Base-by-base conservation (phyloP, 2,888 invertebrate genomes). In the Mystacides longicornis region DNA sequence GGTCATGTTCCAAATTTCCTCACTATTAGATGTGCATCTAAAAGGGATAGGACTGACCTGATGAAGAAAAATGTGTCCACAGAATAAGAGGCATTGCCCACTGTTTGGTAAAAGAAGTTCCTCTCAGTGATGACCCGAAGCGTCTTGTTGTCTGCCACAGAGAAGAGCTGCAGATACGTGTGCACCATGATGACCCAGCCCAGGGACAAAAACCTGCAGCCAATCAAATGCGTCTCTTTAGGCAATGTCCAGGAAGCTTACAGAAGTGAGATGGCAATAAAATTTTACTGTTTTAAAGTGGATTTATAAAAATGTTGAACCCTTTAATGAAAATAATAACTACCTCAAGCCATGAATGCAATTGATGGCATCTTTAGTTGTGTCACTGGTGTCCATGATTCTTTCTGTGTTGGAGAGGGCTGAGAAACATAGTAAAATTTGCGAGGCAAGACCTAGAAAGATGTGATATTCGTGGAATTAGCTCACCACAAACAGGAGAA, bases 31-130 rank as follows among this genome's bases (percentile, higher is more conserved):
- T n/a, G n/a, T n/a, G n/a, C n/a, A n/a, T n/a, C n/a, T n/a, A n/a
- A n/a, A n/a, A n/a, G n/a, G n/a, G n/a, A n/a, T n/a, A n/a, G n/a
- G n/a, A n/a, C n/a, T n/a, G 64, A 89, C 86, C 89, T 89, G 62
- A 91, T 88, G 65, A 89, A 89, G 74, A 90, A 91, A 73, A 91
- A 91, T 3, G 89, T 88, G 66, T 91, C 91, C 45, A 91, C 91
- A 49, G 90, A 89, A 68, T 87, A 89, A 4, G 89, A 87, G 1
- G 89, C 91, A 69, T 91, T 91, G 56, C 89, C 87, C 56, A 91
- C 84, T 1, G 89, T 85, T 69, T 91, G 90, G 70, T 88, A 91
- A 71, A 85, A 77, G 68, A 87, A 84, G 64, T 84, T 83, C 54
- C 87, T 78, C 69, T 90, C 89, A 0, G 84, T 86, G 60, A 89